A percentile compares a stretch with the other conserved stretches of the same genome.
Conservation (phyloP, 2,113 vertebrate genomes). For the Noturus placidus region DNA sequence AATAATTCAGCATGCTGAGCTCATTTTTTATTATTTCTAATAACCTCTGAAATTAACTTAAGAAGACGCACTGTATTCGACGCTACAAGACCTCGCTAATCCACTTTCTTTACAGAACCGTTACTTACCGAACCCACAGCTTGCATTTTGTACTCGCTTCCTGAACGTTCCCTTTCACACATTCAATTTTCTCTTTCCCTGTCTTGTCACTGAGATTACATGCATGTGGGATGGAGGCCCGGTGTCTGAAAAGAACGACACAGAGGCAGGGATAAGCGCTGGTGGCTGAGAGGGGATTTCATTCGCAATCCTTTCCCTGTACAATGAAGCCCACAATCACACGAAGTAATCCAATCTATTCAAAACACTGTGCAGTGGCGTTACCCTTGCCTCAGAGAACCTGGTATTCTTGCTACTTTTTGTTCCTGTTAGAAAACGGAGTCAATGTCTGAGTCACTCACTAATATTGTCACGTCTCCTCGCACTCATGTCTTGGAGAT, state of each 20-base stretch:
- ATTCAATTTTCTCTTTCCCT: slow-evolving; percentile 63
- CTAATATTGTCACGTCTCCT: slow-evolving; percentile 69
- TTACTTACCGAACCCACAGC: background rate
- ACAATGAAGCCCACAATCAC: slow-evolving; percentile 75
- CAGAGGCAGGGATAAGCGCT: slow-evolving; percentile 70
- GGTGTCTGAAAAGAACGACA: slow-evolving; percentile 71
- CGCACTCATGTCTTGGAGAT: slow-evolving; percentile 46
- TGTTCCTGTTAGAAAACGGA: slow-evolving; percentile 55
- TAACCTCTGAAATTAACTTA: slow-evolving; percentile 55
- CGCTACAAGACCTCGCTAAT: slow-evolving; percentile 27
- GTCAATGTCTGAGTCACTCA: slow-evolving; percentile 65
- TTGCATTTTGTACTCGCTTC: slow-evolving; percentile 47
- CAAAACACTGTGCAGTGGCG: slow-evolving; percentile 7
- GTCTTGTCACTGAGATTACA: slow-evolving; percentile 75
- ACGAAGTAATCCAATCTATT: slow-evolving; percentile 73
- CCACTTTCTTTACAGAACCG: slow-evolving; percentile 12
- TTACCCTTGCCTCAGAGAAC: slow-evolving; percentile 32
- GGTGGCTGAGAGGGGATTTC: slow-evolving; percentile 75
- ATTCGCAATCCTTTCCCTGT: slow-evolving; percentile 69
- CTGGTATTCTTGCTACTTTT: slow-evolving; percentile 40
- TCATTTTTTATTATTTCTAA: slow-evolving; percentile 48
- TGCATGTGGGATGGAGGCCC: slow-evolving; percentile 67
- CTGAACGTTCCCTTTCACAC: slow-evolving; percentile 52
- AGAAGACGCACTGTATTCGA: slow-evolving; percentile 34
- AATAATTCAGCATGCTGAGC: slow-evolving; percentile 70